Evolutionary conservation across 2,888 invertebrate genomes (phyloP).

Genomic region (Drosophila gaucha): DNA sequence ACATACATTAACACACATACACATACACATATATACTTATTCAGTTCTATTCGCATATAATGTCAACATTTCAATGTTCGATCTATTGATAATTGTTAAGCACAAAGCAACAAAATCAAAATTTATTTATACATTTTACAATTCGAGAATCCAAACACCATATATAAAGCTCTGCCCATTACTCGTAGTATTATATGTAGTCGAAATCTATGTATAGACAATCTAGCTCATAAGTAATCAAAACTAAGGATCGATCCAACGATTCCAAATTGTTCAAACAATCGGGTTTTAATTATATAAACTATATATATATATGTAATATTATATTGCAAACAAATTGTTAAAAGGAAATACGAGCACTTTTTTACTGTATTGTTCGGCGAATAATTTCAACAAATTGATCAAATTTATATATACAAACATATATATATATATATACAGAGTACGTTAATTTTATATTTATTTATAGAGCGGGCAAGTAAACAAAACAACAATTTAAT

Average conservation of each 20-base stretch:
- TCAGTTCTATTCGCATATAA: conserved; percentile 12
- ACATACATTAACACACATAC: conserved; percentile 34
- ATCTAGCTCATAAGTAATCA: conserved; percentile 48
- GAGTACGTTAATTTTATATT: conserved; percentile 70
- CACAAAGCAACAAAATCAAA: conserved; percentile 71
- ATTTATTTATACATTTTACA: conserved; percentile 43
- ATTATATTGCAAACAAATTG: conserved; percentile 52
- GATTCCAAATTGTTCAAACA: conserved; percentile 63
- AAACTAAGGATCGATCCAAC: conserved; percentile 28
- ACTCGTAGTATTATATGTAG: conserved; percentile 72
- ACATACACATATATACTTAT: background rate
- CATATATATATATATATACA: conserved; percentile 41
- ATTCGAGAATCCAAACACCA: conserved; percentile 27
- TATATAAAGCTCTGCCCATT: conserved; percentile 47
- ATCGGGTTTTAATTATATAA: conserved; percentile 68
- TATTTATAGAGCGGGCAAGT: conserved; percentile 58
- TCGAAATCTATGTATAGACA: conserved; percentile 61
- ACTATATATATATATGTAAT: conserved; percentile 10
- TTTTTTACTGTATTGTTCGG: conserved; percentile 57
- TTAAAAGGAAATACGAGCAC: conserved; percentile 43
- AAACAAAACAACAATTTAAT: conserved; percentile 42
- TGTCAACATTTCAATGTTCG: conserved; percentile 35
- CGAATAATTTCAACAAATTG: conserved; percentile 71
- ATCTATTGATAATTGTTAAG: conserved; percentile 48
- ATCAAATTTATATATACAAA: conserved; percentile 63